Evolutionary conservation across 2,888 invertebrate species (phyloP).

Genomic region (Amblyteles armatorius): DNA sequence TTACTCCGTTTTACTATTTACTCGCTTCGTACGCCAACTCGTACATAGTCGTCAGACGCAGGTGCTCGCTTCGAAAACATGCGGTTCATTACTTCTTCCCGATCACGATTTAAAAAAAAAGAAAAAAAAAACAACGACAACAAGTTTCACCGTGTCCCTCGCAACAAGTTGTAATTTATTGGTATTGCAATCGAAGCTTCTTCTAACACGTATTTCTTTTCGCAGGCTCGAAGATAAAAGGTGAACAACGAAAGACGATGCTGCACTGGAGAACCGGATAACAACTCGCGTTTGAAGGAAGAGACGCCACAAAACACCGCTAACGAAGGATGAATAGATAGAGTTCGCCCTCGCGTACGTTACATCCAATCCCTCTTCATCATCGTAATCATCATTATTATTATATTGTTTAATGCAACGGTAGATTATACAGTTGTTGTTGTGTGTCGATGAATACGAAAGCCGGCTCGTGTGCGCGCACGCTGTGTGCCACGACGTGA

Average conservation of each 20-base stretch:
- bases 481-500: slow-evolving; percentile 72
- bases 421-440: slow-evolving; percentile 13
- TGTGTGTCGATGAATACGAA: slow-evolving; percentile 4
- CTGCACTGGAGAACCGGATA: slow-evolving; percentile 8
- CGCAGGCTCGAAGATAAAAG: not conserved
- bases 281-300: not conserved
- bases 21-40: not conserved
- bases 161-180: not conserved
- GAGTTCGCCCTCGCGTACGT: slow-evolving; percentile 4
- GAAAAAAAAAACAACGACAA: not conserved
- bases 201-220: not conserved
- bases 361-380: not conserved
- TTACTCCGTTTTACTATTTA: slow-evolving; percentile 23
- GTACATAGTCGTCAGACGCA: slow-evolving; percentile 14
- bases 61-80: slow-evolving; percentile 8
- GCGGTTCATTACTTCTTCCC: slow-evolving; percentile 13
- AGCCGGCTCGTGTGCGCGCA: slow-evolving; percentile 60
- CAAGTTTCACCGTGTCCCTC: not conserved
- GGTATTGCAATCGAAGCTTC: not conserved
- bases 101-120: not conserved
- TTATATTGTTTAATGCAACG: not conserved
- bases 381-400: not conserved
- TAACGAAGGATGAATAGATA: not conserved
- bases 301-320: not conserved
- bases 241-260: not conserved